Percentiles rank a stretch among this genome's conserved stretches.
phyloP scores from a whole-genome alignment of 2,113 vertebrate species.

The Gobius niger region DNA sequence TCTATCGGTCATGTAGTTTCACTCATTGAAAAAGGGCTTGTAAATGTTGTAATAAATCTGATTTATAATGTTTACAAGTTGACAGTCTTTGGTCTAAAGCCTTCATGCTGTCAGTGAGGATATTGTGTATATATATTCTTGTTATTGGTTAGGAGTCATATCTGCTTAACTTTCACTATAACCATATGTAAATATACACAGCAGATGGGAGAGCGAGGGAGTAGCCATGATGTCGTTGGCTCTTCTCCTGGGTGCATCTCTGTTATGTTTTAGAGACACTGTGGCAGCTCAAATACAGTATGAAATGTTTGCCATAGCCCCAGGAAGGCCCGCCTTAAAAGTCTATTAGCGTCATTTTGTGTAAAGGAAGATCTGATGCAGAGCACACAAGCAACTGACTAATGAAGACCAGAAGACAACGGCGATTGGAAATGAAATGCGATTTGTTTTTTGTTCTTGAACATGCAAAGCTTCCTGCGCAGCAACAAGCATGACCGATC shows the following conservation, averaged over 20 bases:
- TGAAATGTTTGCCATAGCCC: conserved; percentile 40
- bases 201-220: background rate
- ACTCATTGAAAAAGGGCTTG: no score
- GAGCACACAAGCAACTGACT: conserved; percentile 6
- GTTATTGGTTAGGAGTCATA: no score
- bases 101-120: no score
- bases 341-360: background rate
- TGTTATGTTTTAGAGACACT: conserved; percentile 33
- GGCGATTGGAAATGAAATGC: background rate
- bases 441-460: conserved; percentile 1
- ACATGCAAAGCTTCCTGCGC: background rate
- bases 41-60: no score
- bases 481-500: conserved; percentile 23
- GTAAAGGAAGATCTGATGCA: background rate
- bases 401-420: conserved; percentile 9
- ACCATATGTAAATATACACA: no score
- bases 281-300: conserved; percentile 28
- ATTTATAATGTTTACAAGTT: no score
- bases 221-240: conserved; percentile 26
- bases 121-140: no score
- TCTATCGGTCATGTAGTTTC: no score
- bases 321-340: conserved; percentile 2
- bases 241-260: conserved; percentile 32
- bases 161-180: no score
- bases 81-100: no score